Percentiles rank a stretch among this genome's conserved stretches.
Evolutionary conservation across 2,113 vertebrate genomes (phyloP).

Genomic region (Mola mola): DNA sequence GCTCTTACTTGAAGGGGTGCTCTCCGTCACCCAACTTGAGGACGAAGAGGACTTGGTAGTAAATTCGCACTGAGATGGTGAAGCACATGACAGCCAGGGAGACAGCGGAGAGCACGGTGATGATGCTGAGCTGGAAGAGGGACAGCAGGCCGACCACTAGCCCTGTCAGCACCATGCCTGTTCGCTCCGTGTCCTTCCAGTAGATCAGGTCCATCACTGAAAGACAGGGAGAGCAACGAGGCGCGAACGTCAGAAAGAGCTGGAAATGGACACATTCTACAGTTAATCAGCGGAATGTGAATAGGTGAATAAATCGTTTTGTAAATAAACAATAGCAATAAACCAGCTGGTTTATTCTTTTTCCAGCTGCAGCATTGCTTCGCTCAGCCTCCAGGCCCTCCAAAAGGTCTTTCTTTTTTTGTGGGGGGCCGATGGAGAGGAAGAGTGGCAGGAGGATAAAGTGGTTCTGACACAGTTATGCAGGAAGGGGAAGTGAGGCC

Average conservation of each 20-base stretch:
- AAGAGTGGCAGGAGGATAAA: constrained; percentile 1
- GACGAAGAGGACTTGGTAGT: constrained; percentile 81
- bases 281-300: no score
- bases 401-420: background rate
- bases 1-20: constrained; percentile 88
- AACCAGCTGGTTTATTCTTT: no score
- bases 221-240: background rate
- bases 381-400: constrained; percentile 2
- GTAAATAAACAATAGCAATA: no score
- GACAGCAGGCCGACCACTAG: constrained; percentile 86
- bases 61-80: constrained; percentile 89
- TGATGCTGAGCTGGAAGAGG: constrained; percentile 90
- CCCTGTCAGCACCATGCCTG: constrained; percentile 85
- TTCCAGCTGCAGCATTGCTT: no score
- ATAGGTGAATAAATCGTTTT: no score
- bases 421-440: background rate
- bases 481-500: constrained; percentile 4
- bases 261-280: background rate
- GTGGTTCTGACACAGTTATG: background rate
- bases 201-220: constrained; percentile 87
- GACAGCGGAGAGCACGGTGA: constrained; percentile 86
- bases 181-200: constrained; percentile 87
- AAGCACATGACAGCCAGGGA: constrained; percentile 84
- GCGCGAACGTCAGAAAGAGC: background rate
- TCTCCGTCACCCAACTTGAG: constrained; percentile 82